Evolutionary conservation across 2,888 invertebrate genomes (phyloP).

Genomic region (Pyrochroa serraticornis): DNA sequence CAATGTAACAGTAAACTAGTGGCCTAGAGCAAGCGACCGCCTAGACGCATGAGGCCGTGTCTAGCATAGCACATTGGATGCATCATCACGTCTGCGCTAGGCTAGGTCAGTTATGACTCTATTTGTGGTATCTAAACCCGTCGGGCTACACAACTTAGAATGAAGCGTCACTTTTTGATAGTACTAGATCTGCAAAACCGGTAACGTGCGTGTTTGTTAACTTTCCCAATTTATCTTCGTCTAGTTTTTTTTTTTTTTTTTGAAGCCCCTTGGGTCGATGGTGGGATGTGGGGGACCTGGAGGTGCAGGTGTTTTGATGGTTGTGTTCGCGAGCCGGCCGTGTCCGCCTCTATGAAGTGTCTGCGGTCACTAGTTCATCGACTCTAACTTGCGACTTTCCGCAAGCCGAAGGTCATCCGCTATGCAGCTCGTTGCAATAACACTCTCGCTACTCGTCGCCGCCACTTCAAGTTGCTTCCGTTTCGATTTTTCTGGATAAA

Average conservation of each 20-base stretch:
- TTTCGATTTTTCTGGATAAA: conserved; percentile 9
- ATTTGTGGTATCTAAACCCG: conserved; percentile 5
- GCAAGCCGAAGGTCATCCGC: conserved; percentile 57
- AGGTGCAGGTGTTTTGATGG: conserved; percentile 1
- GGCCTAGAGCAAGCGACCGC: conserved; percentile 30
- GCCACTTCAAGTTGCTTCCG: conserved; percentile 24
- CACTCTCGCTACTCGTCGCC: conserved; percentile 24
- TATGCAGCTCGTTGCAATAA: conserved; percentile 19
- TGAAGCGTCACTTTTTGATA: conserved; percentile 4
- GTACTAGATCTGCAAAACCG: background rate
- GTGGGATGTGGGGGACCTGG: conserved; percentile 9
- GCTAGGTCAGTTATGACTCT: conserved; percentile 35
- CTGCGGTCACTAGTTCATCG: conserved; percentile 59
- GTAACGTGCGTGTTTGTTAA: background rate
- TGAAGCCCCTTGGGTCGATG: background rate
- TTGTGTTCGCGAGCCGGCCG: conserved; percentile 15
- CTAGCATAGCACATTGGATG: conserved; percentile 30
- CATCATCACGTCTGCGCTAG: conserved; percentile 33
- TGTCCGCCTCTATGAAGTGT: conserved; percentile 11
- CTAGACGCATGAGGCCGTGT: conserved; percentile 24
- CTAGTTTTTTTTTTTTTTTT: background rate
- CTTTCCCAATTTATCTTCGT: background rate
- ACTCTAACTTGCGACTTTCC: conserved; percentile 57
- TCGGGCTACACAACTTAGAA: background rate
- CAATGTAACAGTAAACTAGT: conserved; percentile 32